A percentile compares a stretch with the other conserved stretches of the same genome.
Evolutionary conservation across 2,113 vertebrate genomes (phyloP).

Genomic region (Turnix velox): DNA sequence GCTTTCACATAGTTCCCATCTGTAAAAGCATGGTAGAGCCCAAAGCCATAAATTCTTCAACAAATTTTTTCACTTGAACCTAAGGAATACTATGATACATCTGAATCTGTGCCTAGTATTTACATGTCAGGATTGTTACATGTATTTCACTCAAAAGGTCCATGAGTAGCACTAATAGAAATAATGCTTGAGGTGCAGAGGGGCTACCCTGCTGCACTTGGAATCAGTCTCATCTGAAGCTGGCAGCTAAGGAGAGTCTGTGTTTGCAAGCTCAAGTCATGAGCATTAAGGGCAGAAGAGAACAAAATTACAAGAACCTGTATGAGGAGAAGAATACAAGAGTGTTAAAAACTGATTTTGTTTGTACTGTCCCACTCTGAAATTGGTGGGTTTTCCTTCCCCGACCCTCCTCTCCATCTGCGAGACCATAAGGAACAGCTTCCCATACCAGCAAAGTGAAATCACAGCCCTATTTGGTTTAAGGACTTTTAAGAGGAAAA

Average conservation of each 20-base stretch:
- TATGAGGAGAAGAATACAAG: not conserved
- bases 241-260: not conserved
- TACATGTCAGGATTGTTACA: accelerated
- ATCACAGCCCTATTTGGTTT: conserved; percentile 13
- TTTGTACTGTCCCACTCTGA: not conserved
- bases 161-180: not conserved
- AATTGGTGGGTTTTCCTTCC: not conserved
- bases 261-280: not conserved
- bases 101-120: not conserved
- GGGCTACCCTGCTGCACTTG: not conserved
- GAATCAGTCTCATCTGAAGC: not conserved
- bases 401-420: not conserved
- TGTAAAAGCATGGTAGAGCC: not conserved
- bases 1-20: not conserved
- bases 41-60: not conserved
- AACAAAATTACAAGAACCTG: not conserved
- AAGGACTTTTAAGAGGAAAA: conserved; percentile 57
- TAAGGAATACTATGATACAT: not conserved
- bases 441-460: not conserved
- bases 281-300: not conserved
- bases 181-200: not conserved
- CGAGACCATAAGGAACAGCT: not conserved
- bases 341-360: not conserved
- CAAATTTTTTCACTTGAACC: not conserved
- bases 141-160: not conserved